These are phyloP conservation scores for Choloepus didactylus DNA, from an alignment of 2,797 vertebrate species.

Conservation along the genomic window DNA sequence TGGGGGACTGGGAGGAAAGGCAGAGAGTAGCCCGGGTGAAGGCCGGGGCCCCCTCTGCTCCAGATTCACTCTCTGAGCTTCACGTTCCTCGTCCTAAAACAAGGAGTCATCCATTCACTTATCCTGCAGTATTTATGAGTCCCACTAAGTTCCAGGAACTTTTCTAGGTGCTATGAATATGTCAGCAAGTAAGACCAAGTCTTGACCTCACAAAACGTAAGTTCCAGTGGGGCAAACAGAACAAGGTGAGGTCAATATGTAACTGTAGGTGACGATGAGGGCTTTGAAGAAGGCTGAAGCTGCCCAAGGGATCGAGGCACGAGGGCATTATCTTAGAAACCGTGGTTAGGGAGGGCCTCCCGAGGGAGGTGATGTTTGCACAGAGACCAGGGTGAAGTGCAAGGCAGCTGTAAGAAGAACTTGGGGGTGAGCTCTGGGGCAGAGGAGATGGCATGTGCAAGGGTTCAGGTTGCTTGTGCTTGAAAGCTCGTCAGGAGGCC, in stretches of 20 bases:
- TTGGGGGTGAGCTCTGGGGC: neutral
- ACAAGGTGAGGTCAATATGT: neutral
- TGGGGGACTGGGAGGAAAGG: neutral
- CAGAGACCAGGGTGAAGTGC: neutral
- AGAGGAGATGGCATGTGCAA: neutral
- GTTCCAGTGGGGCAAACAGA: neutral
- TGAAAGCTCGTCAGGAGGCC: neutral
- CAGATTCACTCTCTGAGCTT: neutral
- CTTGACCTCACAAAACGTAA: neutral
- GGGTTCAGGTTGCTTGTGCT: neutral
- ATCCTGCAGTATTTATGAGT: neutral
- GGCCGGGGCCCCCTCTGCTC: neutral
- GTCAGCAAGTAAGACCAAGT: neutral
- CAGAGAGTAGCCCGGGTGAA: accelerated
- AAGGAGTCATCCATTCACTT: neutral
- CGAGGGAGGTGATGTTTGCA: neutral
- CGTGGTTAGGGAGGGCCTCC: neutral
- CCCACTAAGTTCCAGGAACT: neutral
- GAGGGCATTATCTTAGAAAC: neutral
- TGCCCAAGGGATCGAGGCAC: no score
- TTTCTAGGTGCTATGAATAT: neutral
- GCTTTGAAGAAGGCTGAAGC: neutral
- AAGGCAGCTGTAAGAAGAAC: neutral
- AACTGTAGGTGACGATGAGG: neutral
- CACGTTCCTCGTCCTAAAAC: neutral